A percentile compares a stretch with the other conserved stretches of the same genome.
Evolutionary conservation across 1,140 invertebrate genomes (phyloP).

Genomic region (Drosophila pseudoananassae): DNA sequence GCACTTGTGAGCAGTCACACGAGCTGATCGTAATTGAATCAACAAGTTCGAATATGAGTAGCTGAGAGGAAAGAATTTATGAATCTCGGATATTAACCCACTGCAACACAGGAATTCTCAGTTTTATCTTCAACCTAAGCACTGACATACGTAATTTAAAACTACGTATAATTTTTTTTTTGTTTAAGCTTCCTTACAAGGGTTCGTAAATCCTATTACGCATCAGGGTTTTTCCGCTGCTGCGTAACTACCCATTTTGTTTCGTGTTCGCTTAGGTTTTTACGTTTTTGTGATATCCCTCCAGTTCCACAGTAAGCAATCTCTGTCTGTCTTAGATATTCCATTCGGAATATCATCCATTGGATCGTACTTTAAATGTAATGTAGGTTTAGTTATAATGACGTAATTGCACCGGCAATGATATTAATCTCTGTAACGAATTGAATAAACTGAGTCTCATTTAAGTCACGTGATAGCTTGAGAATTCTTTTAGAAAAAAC

Average conservation of each 20-base stretch:
- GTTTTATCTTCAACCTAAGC: constrained; percentile 25
- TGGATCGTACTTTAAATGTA: constrained; percentile 29
- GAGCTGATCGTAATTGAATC: constrained; percentile 45
- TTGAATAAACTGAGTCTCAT: constrained; percentile 47
- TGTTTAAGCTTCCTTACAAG: constrained; percentile 19
- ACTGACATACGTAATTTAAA: constrained; percentile 31
- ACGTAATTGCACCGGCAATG: constrained; percentile 41
- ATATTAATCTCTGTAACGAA: constrained; percentile 39
- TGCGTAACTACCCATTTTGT: constrained; percentile 30
- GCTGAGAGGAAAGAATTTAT: constrained; percentile 13
- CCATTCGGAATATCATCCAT: constrained; percentile 10
- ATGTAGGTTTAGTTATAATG: constrained; percentile 43
- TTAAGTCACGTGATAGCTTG: constrained; percentile 6
- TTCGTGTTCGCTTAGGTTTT: constrained; percentile 37
- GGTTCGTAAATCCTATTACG: constrained; percentile 28
- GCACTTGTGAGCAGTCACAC: constrained; percentile 59
- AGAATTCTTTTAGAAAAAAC: not conserved
- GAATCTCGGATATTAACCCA: constrained; percentile 37
- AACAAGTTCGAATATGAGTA: not conserved
- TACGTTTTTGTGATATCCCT: constrained; percentile 59
- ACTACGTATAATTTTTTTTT: constrained; percentile 47
- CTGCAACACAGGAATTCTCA: constrained; percentile 38
- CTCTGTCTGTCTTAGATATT: constrained; percentile 32
- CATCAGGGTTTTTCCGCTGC: constrained; percentile 5
- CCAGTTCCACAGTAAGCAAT: constrained; percentile 45